Conservation (phyloP, 2,888 invertebrate species). For the Agrenia bidenticulata region DNA sequence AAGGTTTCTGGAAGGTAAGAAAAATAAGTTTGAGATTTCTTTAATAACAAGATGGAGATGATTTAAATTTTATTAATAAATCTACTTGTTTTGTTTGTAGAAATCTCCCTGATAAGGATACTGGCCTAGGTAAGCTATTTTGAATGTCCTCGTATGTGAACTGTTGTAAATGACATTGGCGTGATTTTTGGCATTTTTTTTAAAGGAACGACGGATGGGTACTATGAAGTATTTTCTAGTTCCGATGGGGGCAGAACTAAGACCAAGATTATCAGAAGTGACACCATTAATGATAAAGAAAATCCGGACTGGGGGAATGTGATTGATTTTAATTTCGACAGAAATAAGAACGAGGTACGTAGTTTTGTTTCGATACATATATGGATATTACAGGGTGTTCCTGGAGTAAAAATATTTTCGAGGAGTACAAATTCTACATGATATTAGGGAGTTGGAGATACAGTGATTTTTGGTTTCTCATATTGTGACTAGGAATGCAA, state of each 20-base stretch:
- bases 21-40: no score
- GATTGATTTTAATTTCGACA: slow-evolving; percentile 46
- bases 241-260: slow-evolving; percentile 43
- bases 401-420: background rate
- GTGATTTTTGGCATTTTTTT: no score
- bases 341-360: slow-evolving; percentile 40
- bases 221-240: slow-evolving; percentile 46
- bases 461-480: no score
- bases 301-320: slow-evolving; percentile 49
- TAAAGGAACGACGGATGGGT: slow-evolving; percentile 37
- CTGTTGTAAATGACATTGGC: no score
- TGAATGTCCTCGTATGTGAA: no score
- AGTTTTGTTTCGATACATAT: background rate
- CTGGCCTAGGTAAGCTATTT: slow-evolving; percentile 39
- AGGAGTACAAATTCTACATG: no score
- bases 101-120: slow-evolving; percentile 49
- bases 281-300: slow-evolving; percentile 38
- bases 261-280: slow-evolving; percentile 40
- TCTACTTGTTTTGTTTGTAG: slow-evolving; percentile 20
- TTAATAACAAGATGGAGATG: no score
- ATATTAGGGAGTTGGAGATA: no score
- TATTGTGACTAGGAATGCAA: no score
- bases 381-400: background rate
- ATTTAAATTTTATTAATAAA: no score
- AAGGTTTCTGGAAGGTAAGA: slow-evolving; percentile 48